These are phyloP conservation scores for Pyrrhia umbra DNA, from an alignment of 2,888 invertebrate genomes.

Conservation along the genomic window DNA sequence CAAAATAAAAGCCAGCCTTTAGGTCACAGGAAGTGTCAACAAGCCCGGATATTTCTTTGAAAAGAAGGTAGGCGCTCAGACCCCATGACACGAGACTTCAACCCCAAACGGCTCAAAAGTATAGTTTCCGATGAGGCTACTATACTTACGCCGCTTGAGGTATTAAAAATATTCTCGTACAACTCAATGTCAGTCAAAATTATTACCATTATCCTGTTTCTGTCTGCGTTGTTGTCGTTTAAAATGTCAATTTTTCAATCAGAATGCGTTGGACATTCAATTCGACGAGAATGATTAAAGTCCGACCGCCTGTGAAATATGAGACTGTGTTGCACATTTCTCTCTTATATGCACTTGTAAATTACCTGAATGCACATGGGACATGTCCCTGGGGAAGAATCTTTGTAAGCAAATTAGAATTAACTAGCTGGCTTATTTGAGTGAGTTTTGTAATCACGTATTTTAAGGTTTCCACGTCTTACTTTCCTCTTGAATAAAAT, in stretches of 20 bases:
- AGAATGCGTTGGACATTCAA: conserved; percentile 10
- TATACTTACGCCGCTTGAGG: too few relatives aligned
- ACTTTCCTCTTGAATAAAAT: too few relatives aligned
- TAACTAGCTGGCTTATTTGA: not conserved
- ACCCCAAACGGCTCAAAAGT: too few relatives aligned
- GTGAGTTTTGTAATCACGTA: not conserved
- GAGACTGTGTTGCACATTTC: conserved; percentile 1
- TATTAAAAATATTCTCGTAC: not conserved
- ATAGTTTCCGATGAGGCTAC: too few relatives aligned
- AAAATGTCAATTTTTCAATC: conserved; percentile 8
- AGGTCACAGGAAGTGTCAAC: too few relatives aligned
- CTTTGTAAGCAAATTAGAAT: not conserved
- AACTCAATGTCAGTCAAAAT: not conserved
- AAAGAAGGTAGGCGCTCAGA: too few relatives aligned
- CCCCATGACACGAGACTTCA: too few relatives aligned
- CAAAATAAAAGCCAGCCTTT: too few relatives aligned
- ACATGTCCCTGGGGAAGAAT: not conserved
- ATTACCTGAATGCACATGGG: not conserved
- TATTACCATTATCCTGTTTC: not conserved
- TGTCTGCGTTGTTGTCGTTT: not conserved
- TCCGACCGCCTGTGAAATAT: not conserved
- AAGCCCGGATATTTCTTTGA: too few relatives aligned
- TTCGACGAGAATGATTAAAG: conserved; percentile 33
- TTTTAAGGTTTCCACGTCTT: not conserved
- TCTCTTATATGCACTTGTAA: conserved; percentile 3